phyloP scores from a whole-genome alignment of 2,888 invertebrate genomes.

The Cylindroiulus punctatus region DNA sequence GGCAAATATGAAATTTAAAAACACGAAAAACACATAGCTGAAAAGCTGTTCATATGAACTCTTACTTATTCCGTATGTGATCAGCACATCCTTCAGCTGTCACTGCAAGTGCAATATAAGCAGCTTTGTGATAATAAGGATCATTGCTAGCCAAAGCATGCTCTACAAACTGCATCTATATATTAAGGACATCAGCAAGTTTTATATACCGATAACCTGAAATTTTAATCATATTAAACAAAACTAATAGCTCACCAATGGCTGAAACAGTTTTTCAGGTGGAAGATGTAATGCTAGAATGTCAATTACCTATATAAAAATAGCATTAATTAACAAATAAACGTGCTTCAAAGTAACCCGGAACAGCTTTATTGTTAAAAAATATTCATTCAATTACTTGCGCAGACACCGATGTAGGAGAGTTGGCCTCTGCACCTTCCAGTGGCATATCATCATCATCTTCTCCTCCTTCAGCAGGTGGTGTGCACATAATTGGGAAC shows the following conservation, averaged over 20 bases:
- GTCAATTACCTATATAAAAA: conserved; percentile 72
- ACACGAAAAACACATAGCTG: not conserved
- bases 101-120: conserved; percentile 78
- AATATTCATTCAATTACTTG: conserved; percentile 67
- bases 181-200: conserved; percentile 55
- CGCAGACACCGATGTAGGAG: conserved; percentile 75
- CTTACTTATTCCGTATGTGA: conserved; percentile 75
- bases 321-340: not conserved
- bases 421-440: conserved; percentile 70
- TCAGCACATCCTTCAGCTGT: conserved; percentile 83
- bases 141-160: conserved; percentile 74
- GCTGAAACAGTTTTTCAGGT: conserved; percentile 79
- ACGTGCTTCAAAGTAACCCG: not conserved
- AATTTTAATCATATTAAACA: conserved; percentile 33
- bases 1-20: not conserved
- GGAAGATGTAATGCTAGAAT: conserved; percentile 78
- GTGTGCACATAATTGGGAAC: conserved; percentile 76
- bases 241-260: conserved; percentile 69
- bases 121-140: conserved; percentile 75
- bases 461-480: conserved; percentile 72
- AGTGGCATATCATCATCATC: conserved; percentile 73
- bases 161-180: conserved; percentile 72
- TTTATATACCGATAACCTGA: not conserved
- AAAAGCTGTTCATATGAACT: not conserved
- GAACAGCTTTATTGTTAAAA: too few relatives aligned